A percentile compares a stretch with the other conserved stretches of the same genome.
These are phyloP conservation scores for Calypte anna DNA, from an alignment of 2,113 vertebrate species.

Conservation along the genomic window DNA sequence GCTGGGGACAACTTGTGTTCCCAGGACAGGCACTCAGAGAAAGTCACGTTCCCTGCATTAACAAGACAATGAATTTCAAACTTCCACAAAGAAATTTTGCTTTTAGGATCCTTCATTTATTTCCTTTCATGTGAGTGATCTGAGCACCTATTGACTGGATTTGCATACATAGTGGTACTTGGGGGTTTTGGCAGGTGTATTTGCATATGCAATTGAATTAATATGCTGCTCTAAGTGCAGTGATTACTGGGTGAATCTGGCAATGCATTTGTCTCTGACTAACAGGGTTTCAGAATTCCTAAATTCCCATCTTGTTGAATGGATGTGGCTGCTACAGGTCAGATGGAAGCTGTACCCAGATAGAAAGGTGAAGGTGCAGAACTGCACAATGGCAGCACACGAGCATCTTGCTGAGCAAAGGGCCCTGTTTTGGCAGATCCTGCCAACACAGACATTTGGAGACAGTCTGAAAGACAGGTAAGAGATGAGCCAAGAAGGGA, in stretches of 20 bases:
- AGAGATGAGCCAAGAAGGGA: background rate
- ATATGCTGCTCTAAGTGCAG: background rate
- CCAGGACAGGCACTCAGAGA: fast-evolving
- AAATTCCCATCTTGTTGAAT: background rate
- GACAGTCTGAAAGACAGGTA: background rate
- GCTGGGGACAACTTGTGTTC: background rate
- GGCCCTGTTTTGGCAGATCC: background rate
- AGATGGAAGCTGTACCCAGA: background rate
- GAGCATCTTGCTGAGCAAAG: background rate
- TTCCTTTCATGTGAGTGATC: background rate
- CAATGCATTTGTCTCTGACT: background rate
- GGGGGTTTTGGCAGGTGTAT: background rate
- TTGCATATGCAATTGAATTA: conserved; percentile 1
- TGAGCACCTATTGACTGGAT: conserved; percentile 10
- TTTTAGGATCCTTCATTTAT: background rate
- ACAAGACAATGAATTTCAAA: background rate
- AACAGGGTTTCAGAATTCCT: background rate
- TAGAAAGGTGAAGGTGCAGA: background rate
- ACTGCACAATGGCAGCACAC: background rate
- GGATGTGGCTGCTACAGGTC: background rate
- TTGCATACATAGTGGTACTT: conserved; percentile 21
- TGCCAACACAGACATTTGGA: background rate
- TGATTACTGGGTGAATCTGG: conserved; percentile 4
- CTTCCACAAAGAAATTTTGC: background rate
- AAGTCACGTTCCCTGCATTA: background rate